Evolutionary conservation across 1,140 invertebrate species (phyloP).

Genomic region (Alviniconcha marisindica): DNA sequence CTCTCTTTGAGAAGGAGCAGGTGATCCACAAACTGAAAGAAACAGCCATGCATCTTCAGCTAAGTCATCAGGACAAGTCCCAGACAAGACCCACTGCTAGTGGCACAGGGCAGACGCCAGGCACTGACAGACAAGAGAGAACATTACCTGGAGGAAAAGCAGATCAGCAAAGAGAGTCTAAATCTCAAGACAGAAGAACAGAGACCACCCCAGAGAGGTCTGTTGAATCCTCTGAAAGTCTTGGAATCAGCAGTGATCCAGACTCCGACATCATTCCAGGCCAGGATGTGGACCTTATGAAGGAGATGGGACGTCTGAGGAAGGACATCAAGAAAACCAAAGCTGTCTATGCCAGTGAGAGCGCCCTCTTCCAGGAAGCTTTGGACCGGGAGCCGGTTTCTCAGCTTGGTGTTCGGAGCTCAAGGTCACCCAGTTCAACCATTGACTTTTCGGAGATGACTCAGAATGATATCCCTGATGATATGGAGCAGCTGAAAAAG

Average conservation of each 20-base stretch:
- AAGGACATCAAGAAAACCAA: conserved; percentile 65
- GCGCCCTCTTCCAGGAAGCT: conserved; percentile 61
- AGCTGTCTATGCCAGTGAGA: conserved; percentile 67
- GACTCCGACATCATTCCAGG: conserved; percentile 50
- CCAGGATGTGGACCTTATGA: conserved; percentile 55
- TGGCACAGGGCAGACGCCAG: not conserved
- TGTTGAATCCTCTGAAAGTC: conserved; percentile 22
- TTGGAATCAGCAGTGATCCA: conserved; percentile 16
- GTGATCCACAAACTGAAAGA: conserved; percentile 15
- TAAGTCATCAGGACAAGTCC: not conserved
- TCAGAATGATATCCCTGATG: conserved; percentile 19
- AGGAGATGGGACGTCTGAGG: conserved; percentile 60
- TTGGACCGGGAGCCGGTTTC: conserved; percentile 56
- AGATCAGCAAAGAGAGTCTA: not conserved
- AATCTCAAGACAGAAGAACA: not conserved
- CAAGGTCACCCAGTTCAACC: not conserved
- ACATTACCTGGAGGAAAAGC: not conserved
- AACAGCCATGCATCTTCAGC: not conserved
- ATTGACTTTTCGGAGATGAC: conserved; percentile 32
- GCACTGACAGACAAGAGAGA: conserved; percentile 19
- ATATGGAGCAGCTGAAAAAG: conserved; percentile 19
- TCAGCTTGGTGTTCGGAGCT: not conserved
- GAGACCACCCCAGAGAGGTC: not conserved
- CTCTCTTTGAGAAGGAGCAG: not conserved
- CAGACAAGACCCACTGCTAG: too few relatives aligned